A percentile compares a stretch with the other conserved stretches of the same genome.
These are phyloP conservation scores for Bembecia ichneumoniformis DNA, from an alignment of 2,888 invertebrate species.

Conservation along the genomic window DNA sequence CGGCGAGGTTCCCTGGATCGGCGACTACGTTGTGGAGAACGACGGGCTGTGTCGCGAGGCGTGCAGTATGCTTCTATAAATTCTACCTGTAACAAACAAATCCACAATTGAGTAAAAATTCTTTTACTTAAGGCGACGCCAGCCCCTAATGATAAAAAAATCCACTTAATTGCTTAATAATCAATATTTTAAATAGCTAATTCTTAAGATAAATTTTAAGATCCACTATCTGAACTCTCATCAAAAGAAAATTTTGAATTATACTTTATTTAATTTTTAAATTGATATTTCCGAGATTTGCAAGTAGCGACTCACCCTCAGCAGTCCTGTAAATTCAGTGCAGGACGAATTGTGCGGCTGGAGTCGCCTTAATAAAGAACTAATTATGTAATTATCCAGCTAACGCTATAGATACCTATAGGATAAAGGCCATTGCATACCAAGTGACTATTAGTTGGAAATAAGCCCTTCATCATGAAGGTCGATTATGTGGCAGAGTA, in stretches of 20 bases:
- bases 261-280: too few species aligned
- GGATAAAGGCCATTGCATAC: constrained; percentile 26
- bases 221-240: too few species aligned
- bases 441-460: constrained; percentile 51
- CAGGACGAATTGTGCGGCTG: too few species aligned
- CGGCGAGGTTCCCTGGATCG: constrained; percentile 57
- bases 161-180: too few species aligned
- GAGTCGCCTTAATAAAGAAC: not conserved
- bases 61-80: constrained; percentile 82
- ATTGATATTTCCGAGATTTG: too few species aligned
- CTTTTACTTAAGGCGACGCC: too few species aligned
- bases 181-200: too few species aligned
- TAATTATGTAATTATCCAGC: not conserved
- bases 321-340: too few species aligned
- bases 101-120: not conserved
- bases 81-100: constrained; percentile 74
- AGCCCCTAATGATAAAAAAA: too few species aligned
- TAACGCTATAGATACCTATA: not conserved
- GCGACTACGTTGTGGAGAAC: constrained; percentile 59
- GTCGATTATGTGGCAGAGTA: constrained; percentile 70
- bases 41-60: constrained; percentile 76
- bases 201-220: too few species aligned
- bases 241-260: too few species aligned
- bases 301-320: too few species aligned
- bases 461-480: constrained; percentile 66